Evolutionary conservation across 2,113 vertebrate species (phyloP).

Genomic region (Cyanocitta stelleri): DNA sequence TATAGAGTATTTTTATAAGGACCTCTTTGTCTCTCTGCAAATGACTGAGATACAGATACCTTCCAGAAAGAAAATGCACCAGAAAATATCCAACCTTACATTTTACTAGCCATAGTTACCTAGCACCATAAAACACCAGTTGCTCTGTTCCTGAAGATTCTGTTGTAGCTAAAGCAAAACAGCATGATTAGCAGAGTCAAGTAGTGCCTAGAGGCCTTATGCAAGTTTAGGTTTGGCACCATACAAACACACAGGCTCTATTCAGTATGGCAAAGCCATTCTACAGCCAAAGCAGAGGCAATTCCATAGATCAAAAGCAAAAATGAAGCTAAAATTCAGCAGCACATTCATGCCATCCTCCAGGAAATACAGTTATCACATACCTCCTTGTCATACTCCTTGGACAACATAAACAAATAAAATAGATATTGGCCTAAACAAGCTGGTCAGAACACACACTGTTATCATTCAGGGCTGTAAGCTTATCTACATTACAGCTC

Average conservation of each 20-base stretch:
- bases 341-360: conserved; percentile 5
- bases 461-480: not conserved
- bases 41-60: conserved; percentile 3
- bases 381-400: conserved; percentile 58
- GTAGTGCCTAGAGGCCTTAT: not conserved
- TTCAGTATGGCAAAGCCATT: not conserved
- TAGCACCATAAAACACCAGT: not conserved
- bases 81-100: not conserved
- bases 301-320: not conserved
- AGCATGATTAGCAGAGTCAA: not conserved
- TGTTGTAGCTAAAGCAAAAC: not conserved
- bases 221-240: not conserved
- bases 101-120: not conserved
- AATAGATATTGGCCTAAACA: conserved; percentile 53
- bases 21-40: conserved; percentile 18
- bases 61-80: not conserved
- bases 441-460: conserved; percentile 12
- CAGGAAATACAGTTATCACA: conserved; percentile 4
- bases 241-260: not conserved
- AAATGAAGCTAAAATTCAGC: not conserved
- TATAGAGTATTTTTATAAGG: not conserved
- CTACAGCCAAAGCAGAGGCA: conserved; percentile 5
- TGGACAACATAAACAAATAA: conserved; percentile 52
- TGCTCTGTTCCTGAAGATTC: not conserved
- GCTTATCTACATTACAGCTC: not conserved